Percentiles rank a stretch among this genome's conserved stretches.
Evolutionary conservation across 2,113 vertebrate species (phyloP).

Genomic region (Falco punctatus): DNA sequence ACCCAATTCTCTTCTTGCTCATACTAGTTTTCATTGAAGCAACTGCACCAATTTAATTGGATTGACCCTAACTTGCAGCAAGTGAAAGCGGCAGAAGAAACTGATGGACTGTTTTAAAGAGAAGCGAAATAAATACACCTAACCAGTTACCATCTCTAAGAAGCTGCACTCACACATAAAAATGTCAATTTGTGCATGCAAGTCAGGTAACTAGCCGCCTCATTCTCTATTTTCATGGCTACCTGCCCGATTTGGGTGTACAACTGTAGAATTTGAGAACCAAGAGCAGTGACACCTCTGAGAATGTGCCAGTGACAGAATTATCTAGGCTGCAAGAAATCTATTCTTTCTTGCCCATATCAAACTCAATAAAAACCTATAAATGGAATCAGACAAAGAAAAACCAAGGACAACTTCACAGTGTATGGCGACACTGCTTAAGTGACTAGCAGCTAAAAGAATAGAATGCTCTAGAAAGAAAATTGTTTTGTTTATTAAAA

Average conservation of each 20-base stretch:
- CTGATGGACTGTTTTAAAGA: not conserved
- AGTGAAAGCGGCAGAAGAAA: not conserved
- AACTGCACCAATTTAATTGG: not conserved
- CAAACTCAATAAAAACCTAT: not conserved
- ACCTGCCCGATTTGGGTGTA: not conserved
- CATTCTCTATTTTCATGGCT: not conserved
- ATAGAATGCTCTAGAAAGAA: constrained; percentile 2
- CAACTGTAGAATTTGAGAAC: not conserved
- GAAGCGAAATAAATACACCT: not conserved
- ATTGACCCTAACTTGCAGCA: not conserved
- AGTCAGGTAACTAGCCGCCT: not conserved
- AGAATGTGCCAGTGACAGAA: not conserved
- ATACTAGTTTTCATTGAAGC: not conserved
- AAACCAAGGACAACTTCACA: not conserved
- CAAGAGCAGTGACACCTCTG: not conserved
- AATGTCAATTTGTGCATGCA: not conserved
- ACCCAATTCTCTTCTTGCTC: not conserved
- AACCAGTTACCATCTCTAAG: not conserved
- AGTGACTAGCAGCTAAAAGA: not conserved
- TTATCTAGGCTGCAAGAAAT: not conserved
- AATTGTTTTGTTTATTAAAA: constrained; percentile 63
- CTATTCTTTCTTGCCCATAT: not conserved
- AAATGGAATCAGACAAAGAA: not conserved
- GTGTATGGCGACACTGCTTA: not conserved
- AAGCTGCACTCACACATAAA: not conserved